Base-by-base conservation (phyloP, 2,113 vertebrate species). In the Maccullochella peelii region DNA sequence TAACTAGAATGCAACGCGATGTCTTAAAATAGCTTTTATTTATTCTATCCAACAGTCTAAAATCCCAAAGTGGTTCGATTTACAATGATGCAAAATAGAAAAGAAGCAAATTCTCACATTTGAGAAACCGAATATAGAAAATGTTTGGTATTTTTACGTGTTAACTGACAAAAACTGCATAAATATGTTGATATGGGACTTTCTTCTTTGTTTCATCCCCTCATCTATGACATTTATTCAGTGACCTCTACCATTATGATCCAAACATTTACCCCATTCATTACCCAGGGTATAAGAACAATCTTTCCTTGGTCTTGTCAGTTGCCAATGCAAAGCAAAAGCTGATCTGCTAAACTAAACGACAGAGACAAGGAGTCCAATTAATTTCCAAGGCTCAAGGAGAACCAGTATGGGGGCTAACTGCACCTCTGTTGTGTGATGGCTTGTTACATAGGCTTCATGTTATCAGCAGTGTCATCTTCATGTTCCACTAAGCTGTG, bases 391-490 rank as follows among this genome's bases (percentile, higher is more conserved):
- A 50, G 59, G 11, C 78, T 86, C 54, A 36, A 47, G 77, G 54
- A 52, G 74, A 25, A 1, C 16, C 47, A 7, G 75, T 47, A 77
- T 15, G 63, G 42, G 44, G 59, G 47, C 71, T 71, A 23, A 69
- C 47, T 47, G 68, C 44, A 25, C 68, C 83, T 77, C 82, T 65
- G 82, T n/a, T 42, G 85, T 67, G 83, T 9, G 66, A 78, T 3
- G 50, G 62, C 79, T 80, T 59, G 36, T 87, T 78, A 65, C 44
- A 61, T 65, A 68, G 58, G 54, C 73, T 57, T 63, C 54, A 10
- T 6, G 6, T 74, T 80, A 77, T 84, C 78, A 27, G 74, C 49
- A 4, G 36, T 23, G 66, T 75, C 75, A 80, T 81, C 88, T 85
- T 77, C 27, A 47, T 86, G 63, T 33, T 66, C 30, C 40, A 16